Conservation (phyloP, 2,113 vertebrate genomes). For the Setophaga kirtlandii region DNA sequence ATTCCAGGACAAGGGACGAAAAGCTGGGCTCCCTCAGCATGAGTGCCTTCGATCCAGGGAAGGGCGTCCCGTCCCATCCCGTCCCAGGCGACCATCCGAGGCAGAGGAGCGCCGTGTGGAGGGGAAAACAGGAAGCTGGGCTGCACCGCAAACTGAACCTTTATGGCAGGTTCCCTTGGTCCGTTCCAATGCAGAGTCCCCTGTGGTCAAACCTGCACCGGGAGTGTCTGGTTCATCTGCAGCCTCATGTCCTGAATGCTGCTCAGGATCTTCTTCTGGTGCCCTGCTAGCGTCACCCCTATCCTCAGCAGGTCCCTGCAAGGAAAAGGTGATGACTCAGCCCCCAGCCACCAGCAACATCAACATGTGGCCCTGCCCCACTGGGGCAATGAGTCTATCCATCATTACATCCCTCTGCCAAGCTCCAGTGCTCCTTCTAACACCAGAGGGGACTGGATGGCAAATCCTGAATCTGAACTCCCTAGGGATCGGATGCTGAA, state of each 20-base stretch:
- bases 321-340: neutral
- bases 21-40: constrained; percentile 60
- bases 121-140: constrained; percentile 77
- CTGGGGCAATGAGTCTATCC: neutral
- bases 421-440: neutral
- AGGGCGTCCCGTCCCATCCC: constrained; percentile 64
- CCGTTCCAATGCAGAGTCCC: constrained; percentile 58
- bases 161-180: constrained; percentile 76
- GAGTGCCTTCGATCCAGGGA: constrained; percentile 69
- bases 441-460: neutral
- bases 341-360: neutral
- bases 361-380: neutral
- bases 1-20: constrained; percentile 55
- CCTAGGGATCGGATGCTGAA: neutral
- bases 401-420: neutral
- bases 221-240: constrained; percentile 99
- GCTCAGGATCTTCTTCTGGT: constrained; percentile 99
- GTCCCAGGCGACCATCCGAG: constrained; percentile 67
- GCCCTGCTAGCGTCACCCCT: constrained; percentile 96
- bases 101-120: constrained; percentile 74
- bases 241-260: constrained; percentile 99
- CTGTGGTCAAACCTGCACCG: constrained; percentile 93
- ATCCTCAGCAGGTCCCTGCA: constrained; percentile 96
- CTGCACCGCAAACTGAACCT: constrained; percentile 86
- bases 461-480: neutral